Evolutionary conservation across 2,888 invertebrate species (phyloP), one percentile per base, ranked within the genome.

Genomic region (Tenthredo scrophulariae): DNA sequence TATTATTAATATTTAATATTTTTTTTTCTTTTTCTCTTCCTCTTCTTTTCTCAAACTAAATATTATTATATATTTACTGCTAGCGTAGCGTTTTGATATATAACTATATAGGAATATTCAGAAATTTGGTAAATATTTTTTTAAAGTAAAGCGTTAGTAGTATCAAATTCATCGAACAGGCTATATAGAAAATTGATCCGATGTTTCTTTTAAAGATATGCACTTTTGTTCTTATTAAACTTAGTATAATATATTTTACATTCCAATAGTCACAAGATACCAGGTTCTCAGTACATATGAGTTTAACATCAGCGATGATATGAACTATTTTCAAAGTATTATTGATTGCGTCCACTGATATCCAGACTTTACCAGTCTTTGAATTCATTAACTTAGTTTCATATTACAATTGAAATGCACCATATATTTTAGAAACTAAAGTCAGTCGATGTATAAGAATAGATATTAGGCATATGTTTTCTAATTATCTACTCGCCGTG

Each of bases 131-230:
- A 84, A 62, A 77, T 84, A 84, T 77, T 84, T 77, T 50, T 80
- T 62, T 58, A 83, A 83, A 83, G 65, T 83, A 83, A 46, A 83
- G 83, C 83, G 67, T 67, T 85, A 84, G 88, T 88, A 88, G 88
- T 89, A 89, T 90, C 88, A 89, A 89, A 90, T 88, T 85, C 88
- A 88, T 87, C 84, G 85, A 89, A 88, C 87, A 86, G 86, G 87
- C 87, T 89, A 89, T 87, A 89, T 87, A 83, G 87, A 88, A 90
- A 90, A 90, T 90, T 90, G 89, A 88, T 90, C 90, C 89, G 89
- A 88, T 89, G 87, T 87, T 90, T 72, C 70, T 79, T 54, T 79
- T 70, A 86, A 87, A 90, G 90, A 90, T 90, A 90, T 90, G 90
- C 90, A 90, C 46, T 83, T 83, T 65, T 46, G 46, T 83, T 67